phyloP scores from a whole-genome alignment of 2,888 invertebrate genomes.

The Ochropleura leucogaster region DNA sequence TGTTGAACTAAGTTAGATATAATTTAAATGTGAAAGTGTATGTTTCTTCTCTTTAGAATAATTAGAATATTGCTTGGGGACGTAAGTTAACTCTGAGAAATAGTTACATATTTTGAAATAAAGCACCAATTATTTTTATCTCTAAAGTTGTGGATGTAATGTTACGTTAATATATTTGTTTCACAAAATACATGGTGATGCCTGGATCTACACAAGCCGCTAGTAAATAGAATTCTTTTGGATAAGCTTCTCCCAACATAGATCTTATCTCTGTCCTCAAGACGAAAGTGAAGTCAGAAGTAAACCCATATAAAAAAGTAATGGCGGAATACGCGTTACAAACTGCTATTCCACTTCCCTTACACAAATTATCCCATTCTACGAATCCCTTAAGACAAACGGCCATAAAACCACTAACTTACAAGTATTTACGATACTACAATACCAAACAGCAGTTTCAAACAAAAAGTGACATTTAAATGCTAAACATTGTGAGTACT shows the following conservation, averaged over 20 bases:
- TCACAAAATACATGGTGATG: not conserved
- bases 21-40: conserved; percentile 10
- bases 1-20: conserved; percentile 8
- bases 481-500: conserved; percentile 40
- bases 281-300: no score
- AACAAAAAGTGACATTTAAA: conserved; percentile 49
- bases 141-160: not conserved
- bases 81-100: not conserved
- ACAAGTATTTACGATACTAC: conserved; percentile 26
- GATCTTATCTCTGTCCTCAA: no score
- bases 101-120: not conserved
- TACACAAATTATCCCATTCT: not conserved
- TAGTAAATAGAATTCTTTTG: no score
- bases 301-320: no score
- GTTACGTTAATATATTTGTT: not conserved
- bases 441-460: conserved; percentile 33
- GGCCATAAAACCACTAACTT: conserved; percentile 7
- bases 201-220: no score
- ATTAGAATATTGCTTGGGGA: not conserved
- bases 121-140: not conserved
- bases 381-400: conserved; percentile 6
- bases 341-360: not conserved
- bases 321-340: not conserved
- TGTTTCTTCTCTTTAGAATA: not conserved
- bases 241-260: no score